phyloP scores from a whole-genome alignment of 2,888 invertebrate genomes.

The Melieria picta region DNA sequence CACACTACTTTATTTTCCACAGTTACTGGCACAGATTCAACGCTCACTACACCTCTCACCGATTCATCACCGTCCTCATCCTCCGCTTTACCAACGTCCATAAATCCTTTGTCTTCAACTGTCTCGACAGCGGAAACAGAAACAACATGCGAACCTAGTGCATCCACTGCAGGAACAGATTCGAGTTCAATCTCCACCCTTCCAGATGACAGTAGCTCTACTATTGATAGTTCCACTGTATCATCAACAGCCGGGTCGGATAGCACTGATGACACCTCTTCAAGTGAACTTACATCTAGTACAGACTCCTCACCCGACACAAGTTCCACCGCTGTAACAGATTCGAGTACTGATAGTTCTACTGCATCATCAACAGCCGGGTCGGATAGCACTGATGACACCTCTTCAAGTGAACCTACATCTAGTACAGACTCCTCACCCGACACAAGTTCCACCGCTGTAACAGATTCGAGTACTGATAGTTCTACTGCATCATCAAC shows the following conservation, averaged over 20 bases:
- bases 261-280: neutral
- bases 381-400: neutral
- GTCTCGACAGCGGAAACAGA: neutral
- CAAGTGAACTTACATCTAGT: neutral
- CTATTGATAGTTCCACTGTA: neutral
- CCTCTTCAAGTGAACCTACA: neutral
- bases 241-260: conserved; percentile 6
- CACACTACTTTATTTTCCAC: no score
- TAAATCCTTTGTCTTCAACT: no score
- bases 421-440: neutral
- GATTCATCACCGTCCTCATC: no score
- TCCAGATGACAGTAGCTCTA: neutral
- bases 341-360: neutral
- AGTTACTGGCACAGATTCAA: no score
- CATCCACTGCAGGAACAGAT: neutral
- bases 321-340: neutral
- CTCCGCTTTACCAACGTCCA: no score
- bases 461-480: no score
- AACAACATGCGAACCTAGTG: neutral
- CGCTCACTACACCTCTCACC: no score
- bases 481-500: no score
- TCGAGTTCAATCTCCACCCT: neutral
- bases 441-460: no score
- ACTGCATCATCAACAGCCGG: conserved; percentile 12
- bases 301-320: neutral